A percentile compares a stretch with the other conserved stretches of the same genome.
These are phyloP conservation scores for Calliopum simillimum DNA, from an alignment of 2,888 invertebrate genomes.

Conservation along the genomic window DNA sequence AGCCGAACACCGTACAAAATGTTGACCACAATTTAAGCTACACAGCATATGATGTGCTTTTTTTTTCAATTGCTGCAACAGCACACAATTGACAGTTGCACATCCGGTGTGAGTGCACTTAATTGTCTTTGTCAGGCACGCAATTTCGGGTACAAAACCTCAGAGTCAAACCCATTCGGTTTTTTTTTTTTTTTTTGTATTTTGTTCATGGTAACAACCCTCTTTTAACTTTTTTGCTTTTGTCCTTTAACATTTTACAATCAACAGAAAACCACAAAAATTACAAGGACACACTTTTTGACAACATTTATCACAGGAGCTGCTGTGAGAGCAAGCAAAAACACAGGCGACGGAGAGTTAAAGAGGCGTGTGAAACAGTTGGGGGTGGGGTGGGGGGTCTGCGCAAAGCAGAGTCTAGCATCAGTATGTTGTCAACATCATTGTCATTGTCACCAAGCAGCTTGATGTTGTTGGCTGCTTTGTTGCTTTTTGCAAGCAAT, in stretches of 20 bases:
- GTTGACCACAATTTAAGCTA: no score
- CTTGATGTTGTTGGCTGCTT: background rate
- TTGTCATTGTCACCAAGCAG: slow-evolving; percentile 29
- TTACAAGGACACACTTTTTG: slow-evolving; percentile 31
- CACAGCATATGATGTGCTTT: no score
- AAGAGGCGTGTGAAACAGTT: background rate
- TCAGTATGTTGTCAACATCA: slow-evolving; percentile 25
- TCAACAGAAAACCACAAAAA: slow-evolving; percentile 35
- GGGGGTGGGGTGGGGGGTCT: background rate
- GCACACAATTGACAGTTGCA: no score
- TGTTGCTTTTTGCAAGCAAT: slow-evolving; percentile 8
- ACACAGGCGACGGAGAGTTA: background rate
- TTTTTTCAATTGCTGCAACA: no score
- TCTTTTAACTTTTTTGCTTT: no score
- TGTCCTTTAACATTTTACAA: slow-evolving; percentile 9
- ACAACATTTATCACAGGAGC: slow-evolving; percentile 25
- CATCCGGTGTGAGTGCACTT: no score
- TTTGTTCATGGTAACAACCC: no score
- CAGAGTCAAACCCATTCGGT: no score
- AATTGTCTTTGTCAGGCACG: no score
- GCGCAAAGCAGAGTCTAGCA: background rate
- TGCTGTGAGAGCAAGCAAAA: background rate
- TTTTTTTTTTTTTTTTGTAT: no score
- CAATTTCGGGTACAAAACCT: no score
- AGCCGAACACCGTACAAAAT: no score